A percentile compares a stretch with the other conserved stretches of the same genome.
phyloP scores from a whole-genome alignment of 2,888 invertebrate species.

The Cryptus armator region DNA sequence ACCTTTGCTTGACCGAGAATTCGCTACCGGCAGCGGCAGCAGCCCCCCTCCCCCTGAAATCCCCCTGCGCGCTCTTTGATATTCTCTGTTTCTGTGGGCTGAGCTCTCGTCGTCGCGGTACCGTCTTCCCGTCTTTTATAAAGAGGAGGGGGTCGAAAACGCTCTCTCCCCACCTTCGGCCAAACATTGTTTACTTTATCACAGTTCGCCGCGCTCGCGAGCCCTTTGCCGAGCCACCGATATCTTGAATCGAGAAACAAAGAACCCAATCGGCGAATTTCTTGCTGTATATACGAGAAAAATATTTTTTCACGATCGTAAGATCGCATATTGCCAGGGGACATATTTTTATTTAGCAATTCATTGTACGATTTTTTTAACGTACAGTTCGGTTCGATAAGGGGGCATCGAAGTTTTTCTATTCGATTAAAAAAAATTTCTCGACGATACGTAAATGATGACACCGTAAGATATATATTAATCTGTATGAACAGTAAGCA shows the following conservation, averaged over 20 bases:
- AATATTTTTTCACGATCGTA: background rate
- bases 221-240: background rate
- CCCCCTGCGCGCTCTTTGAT: background rate
- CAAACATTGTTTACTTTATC: slow-evolving; percentile 2
- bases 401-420: too few species aligned
- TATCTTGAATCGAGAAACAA: background rate
- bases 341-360: too few species aligned
- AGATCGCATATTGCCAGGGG: too few species aligned
- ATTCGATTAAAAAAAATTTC: too few species aligned
- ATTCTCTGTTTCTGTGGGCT: background rate
- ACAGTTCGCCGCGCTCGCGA: background rate
- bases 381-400: too few species aligned
- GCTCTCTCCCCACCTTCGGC: background rate
- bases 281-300: background rate
- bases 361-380: too few species aligned
- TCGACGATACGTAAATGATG: too few species aligned
- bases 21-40: background rate
- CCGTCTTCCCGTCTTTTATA: background rate
- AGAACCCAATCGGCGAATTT: background rate
- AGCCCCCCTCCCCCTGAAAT: background rate
- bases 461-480: too few species aligned
- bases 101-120: background rate
- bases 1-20: slow-evolving; percentile 22
- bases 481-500: too few species aligned
- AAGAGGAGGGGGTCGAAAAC: background rate